Evolutionary conservation across 1,140 invertebrate species (phyloP).

Genomic region (Drosophila parvula): DNA sequence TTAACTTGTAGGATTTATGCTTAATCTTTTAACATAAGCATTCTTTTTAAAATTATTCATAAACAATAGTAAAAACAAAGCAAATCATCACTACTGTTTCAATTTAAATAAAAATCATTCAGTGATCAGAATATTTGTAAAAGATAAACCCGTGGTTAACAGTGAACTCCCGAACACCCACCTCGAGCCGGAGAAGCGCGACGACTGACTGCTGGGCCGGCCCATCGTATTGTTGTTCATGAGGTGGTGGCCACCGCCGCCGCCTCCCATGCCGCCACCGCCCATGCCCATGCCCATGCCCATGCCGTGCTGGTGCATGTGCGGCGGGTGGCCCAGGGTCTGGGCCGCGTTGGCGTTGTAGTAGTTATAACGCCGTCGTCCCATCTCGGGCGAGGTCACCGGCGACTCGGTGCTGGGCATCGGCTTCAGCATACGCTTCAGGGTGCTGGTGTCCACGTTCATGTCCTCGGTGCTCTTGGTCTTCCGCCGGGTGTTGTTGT

Average conservation of each 20-base stretch:
- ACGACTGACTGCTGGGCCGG: slow-evolving; percentile 82
- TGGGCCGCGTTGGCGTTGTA: slow-evolving; percentile 85
- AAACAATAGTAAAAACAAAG: background rate
- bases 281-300: slow-evolving; percentile 59
- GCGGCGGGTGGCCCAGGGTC: slow-evolving; percentile 83
- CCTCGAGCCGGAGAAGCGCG: slow-evolving; percentile 85
- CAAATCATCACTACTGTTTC: no score
- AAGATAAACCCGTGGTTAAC: background rate
- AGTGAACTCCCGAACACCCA: slow-evolving; percentile 49
- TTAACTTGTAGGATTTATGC: no score
- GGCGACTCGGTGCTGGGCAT: slow-evolving; percentile 94
- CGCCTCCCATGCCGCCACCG: slow-evolving; percentile 44
- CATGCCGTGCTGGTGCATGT: slow-evolving; percentile 84
- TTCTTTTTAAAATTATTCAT: background rate
- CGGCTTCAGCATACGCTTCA: slow-evolving; percentile 97
- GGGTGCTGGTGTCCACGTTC: slow-evolving; percentile 93
- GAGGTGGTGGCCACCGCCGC: slow-evolving; percentile 77
- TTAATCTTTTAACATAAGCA: background rate
- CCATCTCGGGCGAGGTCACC: slow-evolving; percentile 94
- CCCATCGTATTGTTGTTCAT: slow-evolving; percentile 84
- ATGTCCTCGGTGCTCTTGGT: slow-evolving; percentile 96
- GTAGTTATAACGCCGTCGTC: slow-evolving; percentile 88
- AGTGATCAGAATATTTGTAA: background rate
- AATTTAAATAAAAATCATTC: no score
- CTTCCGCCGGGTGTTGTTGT: slow-evolving; percentile 90